phyloP scores from a whole-genome alignment of 1,140 invertebrate genomes.

The Bombyx mandarina region DNA sequence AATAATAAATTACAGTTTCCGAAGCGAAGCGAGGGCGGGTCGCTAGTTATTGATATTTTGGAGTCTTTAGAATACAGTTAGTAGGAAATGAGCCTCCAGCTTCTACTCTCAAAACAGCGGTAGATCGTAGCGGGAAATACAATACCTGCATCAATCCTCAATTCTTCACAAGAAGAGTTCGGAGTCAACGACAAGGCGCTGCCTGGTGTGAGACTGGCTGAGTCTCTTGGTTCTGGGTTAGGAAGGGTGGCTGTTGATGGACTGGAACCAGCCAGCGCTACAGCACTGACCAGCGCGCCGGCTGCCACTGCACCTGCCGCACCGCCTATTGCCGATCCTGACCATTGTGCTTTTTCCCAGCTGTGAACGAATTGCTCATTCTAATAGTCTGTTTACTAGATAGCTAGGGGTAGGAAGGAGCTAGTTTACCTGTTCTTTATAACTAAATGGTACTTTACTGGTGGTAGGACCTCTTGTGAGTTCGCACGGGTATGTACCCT shows the following conservation, averaged over 20 bases:
- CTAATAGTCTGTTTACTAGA: too few species aligned
- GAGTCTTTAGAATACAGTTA: too few species aligned
- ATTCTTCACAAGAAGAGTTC: slow-evolving; percentile 55
- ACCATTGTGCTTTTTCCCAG: slow-evolving; percentile 64
- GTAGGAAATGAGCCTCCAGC: too few species aligned
- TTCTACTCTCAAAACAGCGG: too few species aligned
- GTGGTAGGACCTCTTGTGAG: too few species aligned
- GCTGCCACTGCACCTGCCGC: slow-evolving; percentile 49
- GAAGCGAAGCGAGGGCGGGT: too few species aligned
- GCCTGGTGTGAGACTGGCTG: slow-evolving; percentile 52
- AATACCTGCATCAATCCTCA: slow-evolving; percentile 45
- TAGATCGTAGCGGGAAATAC: not conserved
- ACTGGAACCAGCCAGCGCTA: slow-evolving; percentile 45
- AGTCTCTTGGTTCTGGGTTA: slow-evolving; percentile 44
- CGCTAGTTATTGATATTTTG: too few species aligned
- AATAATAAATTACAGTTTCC: too few species aligned
- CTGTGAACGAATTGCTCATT: slow-evolving; percentile 15
- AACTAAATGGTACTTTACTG: too few species aligned
- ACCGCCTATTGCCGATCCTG: slow-evolving; percentile 36
- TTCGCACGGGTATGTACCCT: too few species aligned
- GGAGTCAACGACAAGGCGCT: slow-evolving; percentile 51
- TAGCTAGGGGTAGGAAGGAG: too few species aligned
- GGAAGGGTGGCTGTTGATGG: slow-evolving; percentile 22
- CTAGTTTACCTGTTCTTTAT: too few species aligned
- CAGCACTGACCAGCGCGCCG: slow-evolving; percentile 50